phyloP scores from a whole-genome alignment of 2,797 vertebrate genomes.

The Diceros bicornis region DNA sequence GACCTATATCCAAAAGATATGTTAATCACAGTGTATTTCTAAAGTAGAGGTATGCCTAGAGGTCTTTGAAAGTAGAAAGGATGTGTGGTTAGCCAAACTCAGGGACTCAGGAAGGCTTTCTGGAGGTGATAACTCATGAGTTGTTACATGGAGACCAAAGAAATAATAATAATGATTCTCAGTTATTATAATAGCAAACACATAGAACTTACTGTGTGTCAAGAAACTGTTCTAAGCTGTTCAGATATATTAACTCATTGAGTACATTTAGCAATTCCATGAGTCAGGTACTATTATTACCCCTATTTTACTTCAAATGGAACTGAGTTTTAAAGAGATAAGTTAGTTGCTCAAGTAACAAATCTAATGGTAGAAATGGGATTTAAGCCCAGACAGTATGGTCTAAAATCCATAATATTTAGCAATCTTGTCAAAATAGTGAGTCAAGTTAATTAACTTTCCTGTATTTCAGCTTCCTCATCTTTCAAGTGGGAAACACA shows the following conservation, averaged over 20 bases:
- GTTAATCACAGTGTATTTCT: neutral
- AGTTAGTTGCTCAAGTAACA: neutral
- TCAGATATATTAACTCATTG: neutral
- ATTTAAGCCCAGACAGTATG: neutral
- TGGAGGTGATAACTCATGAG: neutral
- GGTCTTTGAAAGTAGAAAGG: neutral
- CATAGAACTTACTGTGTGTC: neutral
- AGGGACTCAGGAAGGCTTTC: neutral
- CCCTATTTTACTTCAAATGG: neutral
- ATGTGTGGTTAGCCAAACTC: neutral
- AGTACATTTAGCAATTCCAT: neutral
- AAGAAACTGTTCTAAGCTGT: neutral
- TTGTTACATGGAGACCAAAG: neutral
- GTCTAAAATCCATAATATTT: neutral
- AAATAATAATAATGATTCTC: neutral
- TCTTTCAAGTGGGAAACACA: neutral
- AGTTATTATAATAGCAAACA: neutral
- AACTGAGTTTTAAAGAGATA: neutral
- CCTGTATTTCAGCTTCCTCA: neutral
- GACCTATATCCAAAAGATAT: neutral
- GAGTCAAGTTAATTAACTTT: neutral
- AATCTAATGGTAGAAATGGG: neutral
- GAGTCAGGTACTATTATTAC: neutral
- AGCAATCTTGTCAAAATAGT: neutral
- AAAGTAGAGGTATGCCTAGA: neutral